Conservation (phyloP, 1,140 invertebrate species). For the Drosophila serrata region DNA sequence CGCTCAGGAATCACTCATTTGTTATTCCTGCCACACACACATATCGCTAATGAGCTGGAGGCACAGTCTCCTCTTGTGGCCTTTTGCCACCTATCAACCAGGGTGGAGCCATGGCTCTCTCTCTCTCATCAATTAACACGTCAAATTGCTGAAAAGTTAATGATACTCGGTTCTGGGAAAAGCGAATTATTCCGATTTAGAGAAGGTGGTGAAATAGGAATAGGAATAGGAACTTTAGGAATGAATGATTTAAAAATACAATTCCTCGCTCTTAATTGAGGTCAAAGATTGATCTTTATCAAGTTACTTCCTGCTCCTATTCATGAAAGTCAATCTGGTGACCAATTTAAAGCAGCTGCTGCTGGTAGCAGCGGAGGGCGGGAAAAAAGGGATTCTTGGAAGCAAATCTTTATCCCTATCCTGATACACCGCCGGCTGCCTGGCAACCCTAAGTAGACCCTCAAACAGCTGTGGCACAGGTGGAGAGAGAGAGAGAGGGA, state of each 20-base stretch:
- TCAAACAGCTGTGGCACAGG: conserved; percentile 19
- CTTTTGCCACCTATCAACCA: too few relatives aligned
- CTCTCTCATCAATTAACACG: conserved; percentile 37
- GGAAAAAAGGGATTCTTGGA: not conserved
- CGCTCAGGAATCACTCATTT: conserved; percentile 37
- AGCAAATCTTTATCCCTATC: conserved; percentile 4
- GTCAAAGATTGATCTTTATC: not conserved
- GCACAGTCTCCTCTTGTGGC: conserved; percentile 24
- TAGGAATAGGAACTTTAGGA: not conserved
- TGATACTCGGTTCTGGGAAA: not conserved
- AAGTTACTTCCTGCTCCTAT: not conserved
- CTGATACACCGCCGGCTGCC: not conserved
- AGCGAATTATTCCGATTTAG: too few relatives aligned
- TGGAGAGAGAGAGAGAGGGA: not conserved
- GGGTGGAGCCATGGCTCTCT: not conserved
- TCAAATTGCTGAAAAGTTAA: conserved; percentile 41
- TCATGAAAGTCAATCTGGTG: not conserved
- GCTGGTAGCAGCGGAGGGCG: too few relatives aligned
- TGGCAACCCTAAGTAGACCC: conserved; percentile 29
- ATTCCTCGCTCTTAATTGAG: too few relatives aligned
- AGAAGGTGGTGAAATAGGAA: too few relatives aligned
- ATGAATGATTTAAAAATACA: too few relatives aligned
- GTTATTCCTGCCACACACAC: conserved; percentile 51
- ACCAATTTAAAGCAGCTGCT: not conserved
- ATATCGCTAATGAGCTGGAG: conserved; percentile 51